Percentiles rank a stretch among this genome's conserved stretches.
Conservation (phyloP, 2,888 invertebrate species). For the Anaspis maculata region DNA sequence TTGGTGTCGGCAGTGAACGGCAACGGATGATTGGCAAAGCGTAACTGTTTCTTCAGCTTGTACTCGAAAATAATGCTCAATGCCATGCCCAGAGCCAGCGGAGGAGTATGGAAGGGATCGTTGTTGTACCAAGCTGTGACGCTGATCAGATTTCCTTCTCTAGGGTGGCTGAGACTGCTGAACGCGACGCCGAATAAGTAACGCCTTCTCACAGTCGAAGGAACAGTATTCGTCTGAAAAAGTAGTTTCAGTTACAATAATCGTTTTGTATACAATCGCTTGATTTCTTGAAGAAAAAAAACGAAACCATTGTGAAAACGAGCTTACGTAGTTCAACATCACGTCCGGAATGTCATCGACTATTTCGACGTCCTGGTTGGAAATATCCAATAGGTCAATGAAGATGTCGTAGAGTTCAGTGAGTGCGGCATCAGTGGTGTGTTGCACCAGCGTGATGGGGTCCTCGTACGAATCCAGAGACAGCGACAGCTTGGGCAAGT, state of each 20-base stretch:
- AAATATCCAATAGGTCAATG: too few relatives aligned
- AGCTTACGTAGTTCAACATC: too few relatives aligned
- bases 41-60: conserved; percentile 21
- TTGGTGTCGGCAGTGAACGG: conserved; percentile 52
- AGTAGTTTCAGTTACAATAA: too few relatives aligned
- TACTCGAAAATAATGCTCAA: conserved; percentile 53
- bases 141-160: conserved; percentile 49
- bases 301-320: too few relatives aligned
- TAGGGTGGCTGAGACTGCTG: conserved; percentile 11
- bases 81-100: conserved; percentile 54
- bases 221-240: conserved; percentile 27
- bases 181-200: conserved; percentile 54
- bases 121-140: conserved; percentile 77
- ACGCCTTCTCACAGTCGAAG: conserved; percentile 28
- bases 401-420: too few relatives aligned
- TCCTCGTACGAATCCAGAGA: conserved; percentile 43
- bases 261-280: too few relatives aligned
- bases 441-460: conserved; percentile 34
- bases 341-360: too few relatives aligned
- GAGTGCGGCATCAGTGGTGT: too few relatives aligned
- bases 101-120: conserved; percentile 67
- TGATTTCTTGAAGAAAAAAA: too few relatives aligned
- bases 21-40: conserved; percentile 58
- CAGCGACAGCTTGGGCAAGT: conserved; percentile 49
- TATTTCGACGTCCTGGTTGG: too few relatives aligned